phyloP scores from a whole-genome alignment of 2,113 vertebrate genomes.

The Brachirus orientalis region DNA sequence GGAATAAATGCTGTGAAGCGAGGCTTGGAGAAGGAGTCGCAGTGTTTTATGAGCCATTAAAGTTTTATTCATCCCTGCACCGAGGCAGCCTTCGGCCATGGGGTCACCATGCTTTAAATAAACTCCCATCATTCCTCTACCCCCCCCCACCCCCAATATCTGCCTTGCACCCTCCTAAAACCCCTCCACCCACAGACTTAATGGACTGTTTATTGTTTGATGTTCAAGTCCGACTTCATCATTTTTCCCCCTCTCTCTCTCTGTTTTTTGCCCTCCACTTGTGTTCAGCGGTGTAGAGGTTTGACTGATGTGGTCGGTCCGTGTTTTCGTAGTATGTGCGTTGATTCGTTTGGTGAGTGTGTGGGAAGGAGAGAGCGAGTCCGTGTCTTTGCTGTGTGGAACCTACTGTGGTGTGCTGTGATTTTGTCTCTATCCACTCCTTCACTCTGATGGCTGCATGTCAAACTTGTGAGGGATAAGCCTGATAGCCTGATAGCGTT shows the following conservation, averaged over 20 bases:
- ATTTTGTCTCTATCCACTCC: too few species aligned
- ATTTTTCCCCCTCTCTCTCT: conserved; percentile 67
- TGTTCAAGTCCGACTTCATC: conserved; percentile 85
- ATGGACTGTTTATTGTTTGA: conserved; percentile 89
- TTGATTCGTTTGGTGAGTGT: too few species aligned
- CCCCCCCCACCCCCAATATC: conserved; percentile 80
- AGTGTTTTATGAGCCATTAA: conserved; percentile 99
- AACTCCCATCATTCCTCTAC: conserved; percentile 91
- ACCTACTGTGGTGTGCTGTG: background rate
- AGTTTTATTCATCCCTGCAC: conserved; percentile 98
- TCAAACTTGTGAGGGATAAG: too few species aligned
- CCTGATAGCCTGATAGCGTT: too few species aligned
- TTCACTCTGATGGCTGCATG: too few species aligned
- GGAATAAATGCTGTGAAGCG: conserved; percentile 81
- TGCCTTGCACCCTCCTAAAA: conserved; percentile 50
- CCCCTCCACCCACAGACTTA: conserved; percentile 76
- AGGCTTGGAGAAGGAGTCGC: conserved; percentile 88
- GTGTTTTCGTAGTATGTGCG: conserved; percentile 43
- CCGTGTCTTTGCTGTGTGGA: background rate
- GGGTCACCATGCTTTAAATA: conserved; percentile 98
- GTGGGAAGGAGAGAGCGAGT: conserved; percentile 1
- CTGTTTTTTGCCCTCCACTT: conserved; percentile 36
- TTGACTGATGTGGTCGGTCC: conserved; percentile 57
- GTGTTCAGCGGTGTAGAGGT: conserved; percentile 54
- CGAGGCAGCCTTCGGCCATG: conserved; percentile 93